Base-by-base conservation (phyloP, 2,113 vertebrate genomes). In the Malurus elegans region DNA sequence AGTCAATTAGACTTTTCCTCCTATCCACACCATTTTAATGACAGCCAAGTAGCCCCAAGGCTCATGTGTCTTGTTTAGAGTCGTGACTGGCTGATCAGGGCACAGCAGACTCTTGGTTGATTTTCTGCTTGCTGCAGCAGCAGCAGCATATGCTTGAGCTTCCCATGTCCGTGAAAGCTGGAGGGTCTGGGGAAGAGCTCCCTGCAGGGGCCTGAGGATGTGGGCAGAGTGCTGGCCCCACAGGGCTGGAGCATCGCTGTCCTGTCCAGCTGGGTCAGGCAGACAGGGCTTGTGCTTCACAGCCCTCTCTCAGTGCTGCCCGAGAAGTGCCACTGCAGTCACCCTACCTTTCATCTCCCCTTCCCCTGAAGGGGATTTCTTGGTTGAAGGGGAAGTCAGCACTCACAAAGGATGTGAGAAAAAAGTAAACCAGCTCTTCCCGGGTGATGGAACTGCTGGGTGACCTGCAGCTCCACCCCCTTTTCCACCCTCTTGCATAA, bases 1-100 rank as follows among this genome's bases (percentile, higher is more conserved):
- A 94, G 87, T 91, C 96, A 95, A 91, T 97, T 96, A 96, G 85
- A 86, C 91, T 79, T 69, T 71, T 97, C 73, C 82, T 93, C 92
- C 83, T 34, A 57, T 83, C 85, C 95, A 67, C 78, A 81, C 79
- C 53, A 92, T 96, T 94, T 95, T 90, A 94, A 66, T 90, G 92
- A 95, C 88, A 97, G 79, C 64, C 64, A 79, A 72, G 83, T 28
- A 91, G 74, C 95, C 92, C 21, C 70, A 31, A 80, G 82, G 66
- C 80, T 82, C 3, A 6, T 40, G 38, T 24, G 8, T 69, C 82
- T 83, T 89, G 70, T 74, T 94, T 28, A 40, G 74, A 92, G 89
- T 60, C 0, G 0, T 81, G 72, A 67, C 79, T 1, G 0, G 57
- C 67, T 32, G 38, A 84, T 85, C 75, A 79, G 60, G 65, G 36